These are phyloP conservation scores for Machaerirhynchus nigripectus DNA, from an alignment of 2,113 vertebrate species.

Conservation along the genomic window DNA sequence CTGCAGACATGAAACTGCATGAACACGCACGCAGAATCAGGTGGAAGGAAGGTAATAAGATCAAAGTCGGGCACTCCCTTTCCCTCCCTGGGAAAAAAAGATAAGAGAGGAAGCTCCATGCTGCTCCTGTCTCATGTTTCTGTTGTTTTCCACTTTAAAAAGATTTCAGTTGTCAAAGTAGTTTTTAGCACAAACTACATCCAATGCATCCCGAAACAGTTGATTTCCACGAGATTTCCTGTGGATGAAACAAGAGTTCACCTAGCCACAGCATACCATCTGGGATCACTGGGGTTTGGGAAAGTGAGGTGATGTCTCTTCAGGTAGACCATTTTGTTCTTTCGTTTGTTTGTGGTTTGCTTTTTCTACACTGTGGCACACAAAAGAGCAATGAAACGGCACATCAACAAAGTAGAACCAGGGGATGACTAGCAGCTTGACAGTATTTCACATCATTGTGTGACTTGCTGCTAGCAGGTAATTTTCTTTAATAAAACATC, in stretches of 20 bases:
- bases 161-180: not conserved
- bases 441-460: not conserved
- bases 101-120: not conserved
- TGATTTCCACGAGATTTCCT: not conserved
- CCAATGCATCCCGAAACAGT: not conserved
- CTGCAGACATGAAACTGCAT: constrained; percentile 11
- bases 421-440: not conserved
- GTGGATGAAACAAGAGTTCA: not conserved
- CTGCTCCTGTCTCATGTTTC: not conserved
- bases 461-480: not conserved
- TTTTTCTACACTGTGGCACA: not conserved
- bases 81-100: not conserved
- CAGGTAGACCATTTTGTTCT: not conserved
- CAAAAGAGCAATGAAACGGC: not conserved
- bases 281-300: rapidly evolving
- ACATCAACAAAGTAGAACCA: not conserved
- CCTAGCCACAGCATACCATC: rapidly evolving
- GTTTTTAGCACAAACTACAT: not conserved
- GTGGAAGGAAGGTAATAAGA: constrained; percentile 25
- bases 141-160: not conserved
- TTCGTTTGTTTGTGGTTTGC: not conserved
- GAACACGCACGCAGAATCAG: not conserved
- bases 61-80: constrained; percentile 38
- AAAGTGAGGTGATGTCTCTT: not conserved
- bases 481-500: not conserved